Percentiles rank a stretch among this genome's conserved stretches.
Evolutionary conservation across 1,140 invertebrate species (phyloP).

Genomic region (Pseudobourletiella spinata): DNA sequence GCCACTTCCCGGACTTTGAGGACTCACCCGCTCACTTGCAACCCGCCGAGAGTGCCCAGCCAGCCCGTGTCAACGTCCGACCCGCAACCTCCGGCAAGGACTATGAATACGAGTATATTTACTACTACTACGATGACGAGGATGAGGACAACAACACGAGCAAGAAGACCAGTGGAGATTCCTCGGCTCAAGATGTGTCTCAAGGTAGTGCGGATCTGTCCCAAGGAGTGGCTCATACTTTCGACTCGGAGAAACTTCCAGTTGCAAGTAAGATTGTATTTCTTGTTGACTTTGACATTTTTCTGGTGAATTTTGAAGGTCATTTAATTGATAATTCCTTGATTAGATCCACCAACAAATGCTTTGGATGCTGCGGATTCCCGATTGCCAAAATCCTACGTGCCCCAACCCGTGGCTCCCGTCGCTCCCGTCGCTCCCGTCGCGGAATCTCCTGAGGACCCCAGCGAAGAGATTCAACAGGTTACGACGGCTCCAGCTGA

Average conservation of each 20-base stretch:
- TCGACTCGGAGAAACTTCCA: slow-evolving; percentile 5
- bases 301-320: too few species aligned
- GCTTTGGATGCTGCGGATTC: slow-evolving; percentile 7
- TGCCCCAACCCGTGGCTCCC: too few species aligned
- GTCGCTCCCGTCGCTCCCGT: background rate
- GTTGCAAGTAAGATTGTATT: slow-evolving; percentile 19
- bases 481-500: background rate
- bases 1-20: slow-evolving; percentile 32
- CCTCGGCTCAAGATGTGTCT: too few species aligned
- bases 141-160: slow-evolving; percentile 51
- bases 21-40: slow-evolving; percentile 25
- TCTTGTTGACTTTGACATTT: too few species aligned
- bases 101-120: slow-evolving; percentile 83
- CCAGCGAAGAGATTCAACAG: background rate
- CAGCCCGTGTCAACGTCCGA: slow-evolving; percentile 64
- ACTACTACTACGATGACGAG: slow-evolving; percentile 68
- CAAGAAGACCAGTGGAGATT: background rate
- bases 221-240: too few species aligned
- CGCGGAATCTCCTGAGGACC: background rate
- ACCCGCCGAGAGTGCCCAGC: slow-evolving; percentile 38
- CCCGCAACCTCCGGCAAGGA: slow-evolving; percentile 83
- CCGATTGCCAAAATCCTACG: slow-evolving; percentile 13
- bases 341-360: slow-evolving; percentile 3
- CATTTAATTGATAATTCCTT: slow-evolving; percentile 2
- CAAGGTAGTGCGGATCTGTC: too few species aligned